Base-by-base conservation (phyloP, 2,888 invertebrate species). In the Deroplatys truncata region DNA sequence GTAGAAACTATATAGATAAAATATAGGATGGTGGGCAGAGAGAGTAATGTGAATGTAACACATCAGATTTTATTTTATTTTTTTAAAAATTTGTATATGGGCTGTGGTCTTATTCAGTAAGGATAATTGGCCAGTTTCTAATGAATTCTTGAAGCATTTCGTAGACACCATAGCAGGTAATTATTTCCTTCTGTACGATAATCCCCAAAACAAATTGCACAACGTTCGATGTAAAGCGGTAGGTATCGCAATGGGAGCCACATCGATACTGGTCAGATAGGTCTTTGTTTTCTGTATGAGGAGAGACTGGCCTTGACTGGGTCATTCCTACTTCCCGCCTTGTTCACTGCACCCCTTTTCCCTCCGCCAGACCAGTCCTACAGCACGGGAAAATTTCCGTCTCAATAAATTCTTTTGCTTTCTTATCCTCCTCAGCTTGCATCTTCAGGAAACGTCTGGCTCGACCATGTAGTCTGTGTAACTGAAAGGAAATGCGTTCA, bases 361-460 rank as follows among this genome's bases (percentile, higher is more conserved):
- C 56, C 56, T 72, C 56, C 25, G 25, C 56, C 56, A 72, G 56
- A 25, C 56, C 56, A 25, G 56, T 72, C 16, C 56, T 25, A 43
- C 56, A 72, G 56, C 72, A 86, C n/a, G 28, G 87, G 87, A 28
- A 87, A 83, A 87, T 87, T 87, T 83, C 87, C 31, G 87, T 87
- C 87, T 87, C 87, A 87, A 83, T 87, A 43, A 85, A 49, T 85
- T 85, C 20, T 85, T 85, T 85, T 85, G 25, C 88, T 29, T 85
- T 87, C 85, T 89, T 89, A 72, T 83, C 88, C 88, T 87, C 89
- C 90, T 88, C n/a, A 89, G 16, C 72, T 56, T 84, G 13, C 56
- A 72, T 72, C 56, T 72, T 72, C 56, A 72, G 56, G 56, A 72
- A 31, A 16, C n/a, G 9, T 88, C 82, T 15, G 82, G 35, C 84